Base-by-base conservation (phyloP, 2,797 vertebrate species). In the Lerista edwardsae region DNA sequence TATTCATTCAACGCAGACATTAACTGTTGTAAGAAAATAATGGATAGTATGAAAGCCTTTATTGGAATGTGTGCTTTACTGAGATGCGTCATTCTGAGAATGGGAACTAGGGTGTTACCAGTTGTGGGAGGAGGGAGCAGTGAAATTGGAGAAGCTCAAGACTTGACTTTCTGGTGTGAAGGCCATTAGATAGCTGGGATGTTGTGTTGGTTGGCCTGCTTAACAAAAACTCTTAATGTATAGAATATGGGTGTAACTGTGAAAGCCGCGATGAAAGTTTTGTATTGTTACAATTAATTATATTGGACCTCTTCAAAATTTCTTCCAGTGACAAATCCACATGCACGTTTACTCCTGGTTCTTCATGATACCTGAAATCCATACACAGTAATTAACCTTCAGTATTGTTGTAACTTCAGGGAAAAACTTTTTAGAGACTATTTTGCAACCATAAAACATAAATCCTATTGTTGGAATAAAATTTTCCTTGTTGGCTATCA, bases 31-130 rank as follows among this genome's bases (percentile, higher is more conserved):
- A 36, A 3, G 55, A 64, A 69, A 27, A 59, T 31, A 17, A 55
- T 75, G 25, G 61, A 75, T 61, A 79, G 64, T 83, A 83, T 86
- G 44, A 51, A 51, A 51, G 14, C 65, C 68, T 77, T 84, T 0
- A 0, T 62, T 31, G 12, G 17, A 31, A 62, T 62, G 73, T 88
- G 57, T 47, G 51, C 0, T 65, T 89, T 85, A 75, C 25, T 9
- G n/a, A 79, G 79, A 65, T 79, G 21, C 61, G 76, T 83, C n/a
- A 12, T 64, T 67, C 8, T 79, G 69, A 57, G 83, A 44, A 65
- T 31, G 14, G 29, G 15, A 57, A 69, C 8, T 65, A 79, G 39
- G 17, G 29, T 78, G 3, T 31, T 57, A 55, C 51, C 51, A 55
- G 15, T 55, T 55, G 51, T 55, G 15, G 15, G 2, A 55, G 64